Evolutionary conservation across 2,797 vertebrate species (phyloP).

Genomic region (Diceros bicornis): DNA sequence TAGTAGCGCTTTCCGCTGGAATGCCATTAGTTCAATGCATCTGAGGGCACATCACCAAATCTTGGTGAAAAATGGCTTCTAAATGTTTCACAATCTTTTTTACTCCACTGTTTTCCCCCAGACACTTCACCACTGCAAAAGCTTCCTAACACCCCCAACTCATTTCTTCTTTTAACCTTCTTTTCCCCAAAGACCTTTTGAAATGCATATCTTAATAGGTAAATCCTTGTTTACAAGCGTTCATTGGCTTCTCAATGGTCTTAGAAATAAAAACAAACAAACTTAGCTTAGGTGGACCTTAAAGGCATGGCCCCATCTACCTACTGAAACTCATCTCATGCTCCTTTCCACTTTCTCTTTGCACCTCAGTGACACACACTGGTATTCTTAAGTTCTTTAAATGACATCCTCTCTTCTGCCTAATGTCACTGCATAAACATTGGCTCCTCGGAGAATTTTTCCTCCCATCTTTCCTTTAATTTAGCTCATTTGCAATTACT

Average conservation of each 20-base stretch:
- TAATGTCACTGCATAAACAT: neutral
- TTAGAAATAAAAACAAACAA: neutral
- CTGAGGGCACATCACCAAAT: neutral
- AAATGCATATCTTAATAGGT: neutral
- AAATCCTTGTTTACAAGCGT: neutral
- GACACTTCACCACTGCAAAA: neutral
- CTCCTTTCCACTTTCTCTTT: neutral
- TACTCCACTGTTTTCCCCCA: neutral
- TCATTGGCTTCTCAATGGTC: neutral
- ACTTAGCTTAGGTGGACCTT: neutral
- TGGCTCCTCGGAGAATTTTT: neutral
- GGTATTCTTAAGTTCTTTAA: neutral
- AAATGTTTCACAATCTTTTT: conserved; percentile 3
- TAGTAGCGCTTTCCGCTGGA: neutral
- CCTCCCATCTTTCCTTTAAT: neutral
- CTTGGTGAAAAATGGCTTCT: neutral
- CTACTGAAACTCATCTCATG: neutral
- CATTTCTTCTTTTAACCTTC: neutral
- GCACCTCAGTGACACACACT: neutral
- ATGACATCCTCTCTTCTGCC: neutral
- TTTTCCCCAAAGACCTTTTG: neutral
- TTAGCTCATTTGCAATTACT: neutral
- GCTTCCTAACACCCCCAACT: neutral
- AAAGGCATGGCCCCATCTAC: neutral
- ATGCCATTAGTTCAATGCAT: neutral